Percentiles rank a stretch among this genome's conserved stretches.
Conservation (phyloP, 2,113 vertebrate genomes). For the Macaca mulatta region DNA sequence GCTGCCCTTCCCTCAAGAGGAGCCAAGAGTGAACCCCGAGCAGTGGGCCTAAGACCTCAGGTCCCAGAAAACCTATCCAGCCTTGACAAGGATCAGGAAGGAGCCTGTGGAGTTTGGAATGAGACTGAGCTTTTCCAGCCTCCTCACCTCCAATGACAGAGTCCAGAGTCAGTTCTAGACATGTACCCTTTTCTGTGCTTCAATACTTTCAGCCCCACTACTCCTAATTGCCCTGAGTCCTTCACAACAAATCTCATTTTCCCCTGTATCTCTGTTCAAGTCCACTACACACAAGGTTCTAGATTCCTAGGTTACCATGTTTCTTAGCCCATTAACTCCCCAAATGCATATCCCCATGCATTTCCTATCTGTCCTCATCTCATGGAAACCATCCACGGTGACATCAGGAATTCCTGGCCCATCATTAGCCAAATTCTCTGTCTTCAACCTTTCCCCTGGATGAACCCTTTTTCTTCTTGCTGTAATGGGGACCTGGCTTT, state of each 20-base stretch:
- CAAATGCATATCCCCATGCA: rapidly evolving
- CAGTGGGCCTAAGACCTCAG: neutral
- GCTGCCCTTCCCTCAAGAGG: neutral
- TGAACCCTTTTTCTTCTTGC: neutral
- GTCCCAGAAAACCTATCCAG: neutral
- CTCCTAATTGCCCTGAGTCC: neutral
- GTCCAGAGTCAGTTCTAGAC: neutral
- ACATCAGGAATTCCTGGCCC: neutral
- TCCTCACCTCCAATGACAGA: neutral
- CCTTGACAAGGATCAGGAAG: neutral
- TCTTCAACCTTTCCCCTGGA: neutral
- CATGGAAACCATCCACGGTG: neutral
- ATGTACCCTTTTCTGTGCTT: neutral
- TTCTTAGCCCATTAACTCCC: neutral
- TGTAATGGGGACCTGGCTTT: neutral
- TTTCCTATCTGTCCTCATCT: neutral
- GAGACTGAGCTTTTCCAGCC: neutral
- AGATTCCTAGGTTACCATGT: neutral
- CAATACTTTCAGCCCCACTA: neutral
- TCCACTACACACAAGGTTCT: neutral
- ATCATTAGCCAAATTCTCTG: neutral
- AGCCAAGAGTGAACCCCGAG: neutral
- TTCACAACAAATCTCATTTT: neutral
- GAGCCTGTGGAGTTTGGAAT: neutral
- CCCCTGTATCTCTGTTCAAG: neutral